Percentiles rank a stretch among this genome's conserved stretches.
phyloP scores from a whole-genome alignment of 2,113 vertebrate genomes.

The Rafetus swinhoei region DNA sequence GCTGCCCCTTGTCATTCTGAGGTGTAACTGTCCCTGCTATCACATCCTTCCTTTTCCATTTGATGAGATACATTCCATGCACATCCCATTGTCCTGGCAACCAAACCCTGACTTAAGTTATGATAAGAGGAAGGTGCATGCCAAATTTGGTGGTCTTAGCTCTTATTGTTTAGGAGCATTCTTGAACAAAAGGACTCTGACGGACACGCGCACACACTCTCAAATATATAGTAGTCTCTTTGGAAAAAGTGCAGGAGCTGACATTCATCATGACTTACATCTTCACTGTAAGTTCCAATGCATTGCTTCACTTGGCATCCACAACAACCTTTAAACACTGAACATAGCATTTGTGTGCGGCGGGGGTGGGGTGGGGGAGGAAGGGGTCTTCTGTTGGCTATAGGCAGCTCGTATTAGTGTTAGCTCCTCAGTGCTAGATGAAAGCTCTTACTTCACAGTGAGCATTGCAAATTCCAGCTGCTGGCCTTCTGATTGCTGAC shows the following conservation, averaged over 20 bases:
- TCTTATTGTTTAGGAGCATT: too few relatives aligned
- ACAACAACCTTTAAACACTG: not conserved
- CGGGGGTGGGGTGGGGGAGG: too few relatives aligned
- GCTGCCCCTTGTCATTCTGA: too few relatives aligned
- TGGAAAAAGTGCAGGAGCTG: not conserved
- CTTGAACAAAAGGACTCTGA: too few relatives aligned
- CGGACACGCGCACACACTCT: too few relatives aligned
- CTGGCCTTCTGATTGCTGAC: rapidly evolving
- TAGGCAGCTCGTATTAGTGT: not conserved
- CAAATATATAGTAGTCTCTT: not conserved
- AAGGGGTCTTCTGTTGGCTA: not conserved
- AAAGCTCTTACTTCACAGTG: not conserved
- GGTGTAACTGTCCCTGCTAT: too few relatives aligned
- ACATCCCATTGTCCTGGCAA: too few relatives aligned
- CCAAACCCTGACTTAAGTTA: too few relatives aligned
- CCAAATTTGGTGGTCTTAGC: too few relatives aligned
- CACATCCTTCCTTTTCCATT: too few relatives aligned
- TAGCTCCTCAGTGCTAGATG: rapidly evolving
- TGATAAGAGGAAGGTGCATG: too few relatives aligned
- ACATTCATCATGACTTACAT: not conserved
- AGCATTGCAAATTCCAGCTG: not conserved
- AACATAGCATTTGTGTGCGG: not conserved
- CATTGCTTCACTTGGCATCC: not conserved
- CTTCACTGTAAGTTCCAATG: not conserved
- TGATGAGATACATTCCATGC: too few relatives aligned